Evolutionary conservation across 2,113 vertebrate genomes (phyloP), one percentile per base, ranked within the genome.

Genomic region (Channa argus): DNA sequence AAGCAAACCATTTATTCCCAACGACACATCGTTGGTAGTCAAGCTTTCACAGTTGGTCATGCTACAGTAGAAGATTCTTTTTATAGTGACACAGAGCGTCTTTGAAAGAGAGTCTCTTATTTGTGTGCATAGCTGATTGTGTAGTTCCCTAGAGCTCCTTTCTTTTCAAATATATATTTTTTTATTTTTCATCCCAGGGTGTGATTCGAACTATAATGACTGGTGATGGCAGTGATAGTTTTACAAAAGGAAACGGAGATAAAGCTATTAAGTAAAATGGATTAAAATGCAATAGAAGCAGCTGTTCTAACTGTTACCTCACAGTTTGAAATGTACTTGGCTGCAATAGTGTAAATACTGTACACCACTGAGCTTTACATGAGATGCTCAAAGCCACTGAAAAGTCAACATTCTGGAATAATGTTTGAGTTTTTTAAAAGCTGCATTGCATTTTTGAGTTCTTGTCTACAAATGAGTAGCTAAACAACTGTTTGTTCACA

Each of bases 211-310:
- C 67, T 52, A 52, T 76, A 69, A 63, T 39, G 61, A 71, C 45
- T 33, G 61, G 55, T 60, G 24, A 24, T 24, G 24, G 24, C 24
- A 24, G 1, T 24, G 24, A 24, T 24, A 24, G 24, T 24, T 78
- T 59, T 59, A 33, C 34, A 69, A 34, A 82, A 63, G 11, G 55
- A n/a, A n/a, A n/a, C n/a, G n/a, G n/a, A n/a, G n/a, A 54, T 50
- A 63, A 45, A 63, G 63, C 78, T 77, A 85, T 82, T 65, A 77
- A 59, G 49, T 68, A 44, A 69, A 68, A 79, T 80, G 36, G n/a
- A 67, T 59, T 73, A 45, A 79, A 81, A 83, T 71, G 51, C 67
- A 77, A 51, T 53, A 45, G 38, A 79, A 51, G 60, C n/a, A 67
- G 51, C 13, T 36, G 9, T 46, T 65, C 47, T 49, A 64, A n/a